Percentiles rank a stretch among this genome's conserved stretches.
phyloP scores from a whole-genome alignment of 2,888 invertebrate species.

The Nomada ruficornis region DNA sequence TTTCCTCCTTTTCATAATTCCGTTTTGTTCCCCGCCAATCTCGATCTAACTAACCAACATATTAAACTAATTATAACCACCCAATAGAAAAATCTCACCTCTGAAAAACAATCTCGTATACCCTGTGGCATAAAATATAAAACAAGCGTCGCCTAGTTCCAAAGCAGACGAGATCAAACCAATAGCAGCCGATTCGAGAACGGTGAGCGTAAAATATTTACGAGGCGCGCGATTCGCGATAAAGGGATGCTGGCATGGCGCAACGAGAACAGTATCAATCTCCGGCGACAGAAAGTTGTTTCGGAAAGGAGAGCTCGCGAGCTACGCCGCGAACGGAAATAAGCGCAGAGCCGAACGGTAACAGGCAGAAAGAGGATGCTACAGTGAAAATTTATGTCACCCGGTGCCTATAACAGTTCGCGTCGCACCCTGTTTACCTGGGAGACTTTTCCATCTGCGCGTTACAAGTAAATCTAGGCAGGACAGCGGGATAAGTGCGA shows the following conservation, averaged over 20 bases:
- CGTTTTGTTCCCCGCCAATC: no score
- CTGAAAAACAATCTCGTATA: no score
- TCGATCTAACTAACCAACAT: no score
- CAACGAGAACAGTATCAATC: conserved; percentile 35
- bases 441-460: conserved; percentile 50
- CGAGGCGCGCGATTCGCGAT: conserved; percentile 6
- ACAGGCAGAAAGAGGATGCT: conserved; percentile 23
- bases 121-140: background rate
- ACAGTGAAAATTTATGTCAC: conserved; percentile 51
- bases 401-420: conserved; percentile 34
- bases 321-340: conserved; percentile 31
- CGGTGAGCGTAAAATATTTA: background rate
- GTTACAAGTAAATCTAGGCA: conserved; percentile 26
- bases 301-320: conserved; percentile 1
- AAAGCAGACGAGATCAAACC: background rate
- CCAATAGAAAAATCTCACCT: no score
- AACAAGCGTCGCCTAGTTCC: background rate
- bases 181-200: background rate
- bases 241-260: background rate
- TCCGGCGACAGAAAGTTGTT: conserved; percentile 24
- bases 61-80: no score
- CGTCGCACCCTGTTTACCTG: conserved; percentile 45
- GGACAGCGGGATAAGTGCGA: conserved; percentile 9
- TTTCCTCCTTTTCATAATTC: no score
- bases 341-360: conserved; percentile 27